Base-by-base conservation (phyloP, 2,888 invertebrate genomes). In the Drosophila helvetica region DNA sequence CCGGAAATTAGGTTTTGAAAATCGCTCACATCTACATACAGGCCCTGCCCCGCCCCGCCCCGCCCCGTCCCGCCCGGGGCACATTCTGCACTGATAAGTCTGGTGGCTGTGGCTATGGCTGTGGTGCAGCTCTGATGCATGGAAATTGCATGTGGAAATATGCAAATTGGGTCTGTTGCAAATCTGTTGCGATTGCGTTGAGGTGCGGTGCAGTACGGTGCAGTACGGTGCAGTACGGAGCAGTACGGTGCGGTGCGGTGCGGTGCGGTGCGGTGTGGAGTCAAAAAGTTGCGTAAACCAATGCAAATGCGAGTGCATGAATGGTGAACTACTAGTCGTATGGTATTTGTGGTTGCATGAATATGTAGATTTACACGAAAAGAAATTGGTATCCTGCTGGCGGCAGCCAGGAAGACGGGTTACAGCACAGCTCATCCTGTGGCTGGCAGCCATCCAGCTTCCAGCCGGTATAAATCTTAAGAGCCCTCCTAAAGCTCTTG, bases 81-180 rank as follows among this genome's bases (percentile, higher is more conserved):
- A 7, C 38, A 38, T 38, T 7, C 38, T 38, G 38, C 38, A 5
- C 15, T 38, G 38, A 38, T 38, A 38, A 38, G 38, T 27, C 27
- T 27, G 8, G 27, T 27, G 8, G 27, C 27, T 27, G 25, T 25
- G 25, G 25, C 8, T 8, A 8, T 27, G 8, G 27, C 27, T 27
- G 25, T 25, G 25, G 25, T 25, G 15, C 6, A 15, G 38, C 38
- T 15, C n/a, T 7, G 38, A 38, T 38, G 38, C 38, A 15, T n/a
- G 38, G 38, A 38, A 38, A 38, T 38, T 38, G 38, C 22, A 25
- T 66, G 33, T 22, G 69, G 58, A 56, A 56, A 66, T 69, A 66
- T 66, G 66, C 70, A 66, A 66, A 66, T 66, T 69, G 70, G 43
- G 30, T 48, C 42, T 69, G 66, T 50, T 70, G 58, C 58, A 69